Percentiles rank a stretch among this genome's conserved stretches.
Conservation (phyloP, 2,797 vertebrate genomes). For the Onychomys arenicola region DNA sequence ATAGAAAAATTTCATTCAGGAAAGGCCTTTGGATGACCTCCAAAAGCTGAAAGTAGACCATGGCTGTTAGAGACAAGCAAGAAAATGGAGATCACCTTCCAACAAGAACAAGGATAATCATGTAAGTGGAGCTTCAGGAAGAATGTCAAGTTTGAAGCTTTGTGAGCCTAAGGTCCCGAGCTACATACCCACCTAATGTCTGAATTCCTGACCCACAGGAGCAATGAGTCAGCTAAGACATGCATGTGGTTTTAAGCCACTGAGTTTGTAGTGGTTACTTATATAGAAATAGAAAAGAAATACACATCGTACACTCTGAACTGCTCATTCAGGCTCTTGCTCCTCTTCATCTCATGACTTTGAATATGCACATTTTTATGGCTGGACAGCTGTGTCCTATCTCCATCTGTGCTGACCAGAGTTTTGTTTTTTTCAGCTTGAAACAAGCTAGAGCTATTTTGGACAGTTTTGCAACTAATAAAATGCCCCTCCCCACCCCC, state of each 20-base stretch:
- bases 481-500: background rate
- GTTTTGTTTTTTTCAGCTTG: background rate
- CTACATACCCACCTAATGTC: background rate
- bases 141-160: background rate
- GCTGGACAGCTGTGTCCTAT: background rate
- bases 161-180: background rate
- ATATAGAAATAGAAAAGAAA: background rate
- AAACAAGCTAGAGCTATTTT: background rate
- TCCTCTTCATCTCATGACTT: background rate
- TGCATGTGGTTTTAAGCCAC: background rate
- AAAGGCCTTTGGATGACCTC: conserved; percentile 16
- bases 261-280: background rate
- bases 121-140: background rate
- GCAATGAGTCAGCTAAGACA: background rate
- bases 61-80: background rate
- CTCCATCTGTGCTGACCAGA: background rate
- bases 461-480: background rate
- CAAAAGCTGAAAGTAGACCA: background rate
- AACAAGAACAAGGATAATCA: background rate
- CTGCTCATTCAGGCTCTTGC: background rate
- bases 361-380: background rate
- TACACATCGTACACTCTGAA: background rate
- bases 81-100: background rate
- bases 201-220: background rate
- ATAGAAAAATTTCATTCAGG: background rate